A percentile compares a stretch with the other conserved stretches of the same genome.
phyloP scores from a whole-genome alignment of 2,797 vertebrate species.

The Jordanella pulchra region DNA sequence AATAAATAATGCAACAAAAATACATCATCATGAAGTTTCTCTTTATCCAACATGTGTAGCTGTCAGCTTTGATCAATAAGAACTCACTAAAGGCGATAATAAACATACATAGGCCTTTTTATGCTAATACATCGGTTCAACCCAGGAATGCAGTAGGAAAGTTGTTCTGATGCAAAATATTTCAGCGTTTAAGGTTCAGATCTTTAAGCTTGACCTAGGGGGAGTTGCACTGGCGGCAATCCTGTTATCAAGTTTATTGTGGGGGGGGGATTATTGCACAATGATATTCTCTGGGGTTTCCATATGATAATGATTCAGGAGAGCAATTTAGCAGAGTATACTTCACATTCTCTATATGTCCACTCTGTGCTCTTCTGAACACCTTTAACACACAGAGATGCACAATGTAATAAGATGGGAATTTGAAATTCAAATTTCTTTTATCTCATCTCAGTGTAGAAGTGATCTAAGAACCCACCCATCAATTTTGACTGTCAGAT shows the following conservation, averaged over 20 bases:
- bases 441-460: constrained; percentile 58
- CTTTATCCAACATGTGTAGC: constrained; percentile 81
- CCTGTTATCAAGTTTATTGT: constrained; percentile 21
- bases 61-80: constrained; percentile 81
- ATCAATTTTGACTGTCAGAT: constrained; percentile 68
- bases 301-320: constrained; percentile 33
- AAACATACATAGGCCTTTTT: constrained; percentile 58
- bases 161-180: constrained; percentile 54
- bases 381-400: constrained; percentile 27
- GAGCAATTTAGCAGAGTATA: constrained; percentile 47
- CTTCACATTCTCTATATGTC: constrained; percentile 46
- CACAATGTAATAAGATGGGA: constrained; percentile 48
- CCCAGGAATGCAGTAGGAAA: constrained; percentile 41
- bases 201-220: constrained; percentile 55
- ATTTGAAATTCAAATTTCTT: constrained; percentile 73
- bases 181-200: constrained; percentile 33
- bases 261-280: constrained; percentile 21
- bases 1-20: constrained; percentile 82
- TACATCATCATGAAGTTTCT: constrained; percentile 76
- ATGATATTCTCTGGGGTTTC: constrained; percentile 27
- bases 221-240: constrained; percentile 23
- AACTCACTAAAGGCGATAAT: constrained; percentile 57
- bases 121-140: constrained; percentile 63
- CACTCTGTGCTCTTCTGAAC: constrained; percentile 19
- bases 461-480: constrained; percentile 65